Evolutionary conservation across 2,888 invertebrate species (phyloP).

Genomic region (Deilephila porcellus): DNA sequence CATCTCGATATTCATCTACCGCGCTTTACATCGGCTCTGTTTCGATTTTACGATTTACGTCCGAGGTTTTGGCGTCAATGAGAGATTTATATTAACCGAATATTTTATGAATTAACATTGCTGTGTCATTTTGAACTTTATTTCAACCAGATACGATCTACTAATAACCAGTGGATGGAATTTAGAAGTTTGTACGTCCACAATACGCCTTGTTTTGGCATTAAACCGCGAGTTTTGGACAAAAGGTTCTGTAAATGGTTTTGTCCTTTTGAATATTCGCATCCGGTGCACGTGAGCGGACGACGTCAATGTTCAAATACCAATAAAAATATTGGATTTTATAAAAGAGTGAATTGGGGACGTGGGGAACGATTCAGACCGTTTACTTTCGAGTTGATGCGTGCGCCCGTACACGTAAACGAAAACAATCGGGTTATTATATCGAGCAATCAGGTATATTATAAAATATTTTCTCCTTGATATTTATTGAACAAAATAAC

Average conservation of each 20-base stretch:
- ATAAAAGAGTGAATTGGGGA: slow-evolving; percentile 11
- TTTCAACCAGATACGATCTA: slow-evolving; percentile 34
- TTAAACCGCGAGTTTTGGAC: slow-evolving; percentile 68
- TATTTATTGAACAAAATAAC: too few relatives aligned
- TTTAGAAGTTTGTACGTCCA: slow-evolving; percentile 34
- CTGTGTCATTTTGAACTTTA: slow-evolving; percentile 53
- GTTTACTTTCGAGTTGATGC: neutral
- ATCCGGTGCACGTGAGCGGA: slow-evolving; percentile 78
- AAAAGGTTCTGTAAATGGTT: slow-evolving; percentile 68
- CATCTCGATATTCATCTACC: slow-evolving; percentile 78
- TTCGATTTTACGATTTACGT: slow-evolving; percentile 77
- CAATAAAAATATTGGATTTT: slow-evolving; percentile 64
- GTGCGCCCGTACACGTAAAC: neutral
- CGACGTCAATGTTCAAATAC: slow-evolving; percentile 51
- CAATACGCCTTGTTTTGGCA: slow-evolving; percentile 73
- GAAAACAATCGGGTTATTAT: neutral
- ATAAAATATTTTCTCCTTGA: too few relatives aligned
- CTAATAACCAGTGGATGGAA: neutral
- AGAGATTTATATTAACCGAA: slow-evolving; percentile 36
- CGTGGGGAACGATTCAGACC: neutral
- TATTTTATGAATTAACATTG: slow-evolving; percentile 16
- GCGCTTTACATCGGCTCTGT: slow-evolving; percentile 75
- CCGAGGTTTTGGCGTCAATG: slow-evolving; percentile 68
- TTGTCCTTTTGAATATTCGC: slow-evolving; percentile 68
- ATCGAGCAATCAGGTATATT: neutral